Percentiles rank a stretch among this genome's conserved stretches.
These are phyloP conservation scores for Argyrosomus regius DNA, from an alignment of 2,797 vertebrate genomes.

Conservation along the genomic window DNA sequence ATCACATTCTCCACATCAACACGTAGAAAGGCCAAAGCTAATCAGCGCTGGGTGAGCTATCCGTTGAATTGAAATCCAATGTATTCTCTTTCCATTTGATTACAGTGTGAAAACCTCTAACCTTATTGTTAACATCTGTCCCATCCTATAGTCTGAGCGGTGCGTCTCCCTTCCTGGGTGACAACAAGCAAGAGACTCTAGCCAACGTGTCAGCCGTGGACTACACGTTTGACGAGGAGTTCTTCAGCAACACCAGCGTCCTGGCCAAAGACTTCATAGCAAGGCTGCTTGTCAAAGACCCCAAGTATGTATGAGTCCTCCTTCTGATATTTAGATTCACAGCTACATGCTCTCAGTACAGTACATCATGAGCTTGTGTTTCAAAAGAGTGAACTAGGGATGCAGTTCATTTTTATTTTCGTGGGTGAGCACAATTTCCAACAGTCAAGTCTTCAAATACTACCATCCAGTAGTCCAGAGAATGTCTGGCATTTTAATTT, in stretches of 20 bases:
- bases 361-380: neutral
- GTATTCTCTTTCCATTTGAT: slow-evolving; percentile 19
- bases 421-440: neutral
- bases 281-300: slow-evolving; percentile 96
- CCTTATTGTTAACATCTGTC: neutral
- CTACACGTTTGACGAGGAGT: slow-evolving; percentile 97
- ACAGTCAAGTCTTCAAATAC: neutral
- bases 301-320: slow-evolving; percentile 89
- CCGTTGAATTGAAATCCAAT: slow-evolving; percentile 21
- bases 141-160: slow-evolving; percentile 89
- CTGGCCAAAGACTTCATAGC: slow-evolving; percentile 98
- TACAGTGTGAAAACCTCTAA: neutral
- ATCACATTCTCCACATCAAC: slow-evolving; percentile 32
- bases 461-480: neutral
- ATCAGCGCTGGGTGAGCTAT: neutral
- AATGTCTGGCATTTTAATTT: neutral
- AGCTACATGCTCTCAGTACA: neutral
- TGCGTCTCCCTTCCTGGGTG: slow-evolving; percentile 97
- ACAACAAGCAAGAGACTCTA: slow-evolving; percentile 97
- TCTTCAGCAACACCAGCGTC: slow-evolving; percentile 94
- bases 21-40: slow-evolving; percentile 1
- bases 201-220: slow-evolving; percentile 98
- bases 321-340: neutral
- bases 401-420: neutral
- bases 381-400: neutral